These are phyloP conservation scores for Thalassophryne amazonica DNA, from an alignment of 2,797 vertebrate genomes.

Conservation along the genomic window DNA sequence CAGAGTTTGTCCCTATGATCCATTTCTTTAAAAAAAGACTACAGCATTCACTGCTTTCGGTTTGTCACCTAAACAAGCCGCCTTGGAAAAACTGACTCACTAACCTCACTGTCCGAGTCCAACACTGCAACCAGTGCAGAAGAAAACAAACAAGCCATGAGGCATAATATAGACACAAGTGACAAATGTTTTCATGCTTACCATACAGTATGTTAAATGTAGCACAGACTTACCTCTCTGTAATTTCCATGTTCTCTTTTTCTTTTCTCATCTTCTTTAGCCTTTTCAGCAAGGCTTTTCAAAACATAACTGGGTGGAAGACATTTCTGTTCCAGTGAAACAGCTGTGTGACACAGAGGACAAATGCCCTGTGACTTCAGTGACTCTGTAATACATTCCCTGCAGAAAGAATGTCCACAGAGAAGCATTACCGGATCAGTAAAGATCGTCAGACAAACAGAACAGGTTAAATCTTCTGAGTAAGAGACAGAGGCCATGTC, in stretches of 20 bases:
- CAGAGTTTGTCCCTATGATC: too few relatives aligned
- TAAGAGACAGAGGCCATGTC: conserved; percentile 7
- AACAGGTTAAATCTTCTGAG: conserved; percentile 39
- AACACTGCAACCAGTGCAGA: too few relatives aligned
- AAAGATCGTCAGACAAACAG: conserved; percentile 53
- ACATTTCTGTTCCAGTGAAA: conserved; percentile 11
- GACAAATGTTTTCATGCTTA: too few relatives aligned
- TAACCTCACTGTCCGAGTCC: too few relatives aligned
- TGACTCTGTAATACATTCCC: conserved; percentile 38
- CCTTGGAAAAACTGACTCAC: too few relatives aligned
- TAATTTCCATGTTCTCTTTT: not conserved
- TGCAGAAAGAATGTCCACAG: conserved; percentile 67
- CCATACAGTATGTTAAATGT: too few relatives aligned
- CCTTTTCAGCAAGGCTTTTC: conserved; percentile 43
- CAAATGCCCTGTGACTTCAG: conserved; percentile 21
- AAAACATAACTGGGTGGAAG: conserved; percentile 44
- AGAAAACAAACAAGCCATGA: too few relatives aligned
- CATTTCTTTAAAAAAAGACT: too few relatives aligned
- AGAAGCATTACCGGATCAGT: conserved; percentile 50
- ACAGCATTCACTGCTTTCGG: too few relatives aligned
- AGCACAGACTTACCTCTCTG: not conserved
- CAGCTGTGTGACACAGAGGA: conserved; percentile 43
- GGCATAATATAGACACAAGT: too few relatives aligned
- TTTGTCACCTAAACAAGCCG: too few relatives aligned
- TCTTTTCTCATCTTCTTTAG: conserved; percentile 23